phyloP scores from a whole-genome alignment of 2,797 vertebrate species.

The Channa striata region DNA sequence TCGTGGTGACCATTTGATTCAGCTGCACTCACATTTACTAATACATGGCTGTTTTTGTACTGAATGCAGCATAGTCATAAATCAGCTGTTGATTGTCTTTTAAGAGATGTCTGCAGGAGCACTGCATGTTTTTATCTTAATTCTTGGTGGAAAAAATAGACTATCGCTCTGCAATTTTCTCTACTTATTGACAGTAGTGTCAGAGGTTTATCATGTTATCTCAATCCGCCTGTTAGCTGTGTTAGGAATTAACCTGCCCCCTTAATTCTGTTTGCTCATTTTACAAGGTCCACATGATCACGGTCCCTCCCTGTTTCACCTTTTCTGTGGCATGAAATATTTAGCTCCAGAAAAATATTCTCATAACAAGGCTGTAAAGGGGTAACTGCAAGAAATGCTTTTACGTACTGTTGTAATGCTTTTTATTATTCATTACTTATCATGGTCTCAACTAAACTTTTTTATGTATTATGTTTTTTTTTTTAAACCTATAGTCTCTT shows the following conservation, averaged over 20 bases:
- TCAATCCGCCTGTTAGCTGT: constrained; percentile 6
- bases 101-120: neutral
- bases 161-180: neutral
- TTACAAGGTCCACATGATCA: neutral
- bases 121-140: constrained; percentile 10
- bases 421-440: constrained; percentile 1
- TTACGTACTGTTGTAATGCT: constrained; percentile 1
- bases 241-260: neutral
- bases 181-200: neutral
- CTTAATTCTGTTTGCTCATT: neutral
- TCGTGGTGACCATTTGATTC: constrained; percentile 22
- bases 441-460: neutral
- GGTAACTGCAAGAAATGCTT: neutral
- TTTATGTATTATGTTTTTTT: too few species aligned
- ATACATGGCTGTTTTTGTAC: constrained; percentile 6
- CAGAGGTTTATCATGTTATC: constrained; percentile 10
- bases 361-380: constrained; percentile 4
- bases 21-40: neutral
- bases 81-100: constrained; percentile 7
- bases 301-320: neutral
- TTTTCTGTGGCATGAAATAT: neutral
- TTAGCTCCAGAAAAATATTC: neutral
- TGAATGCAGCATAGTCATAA: neutral
- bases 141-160: constrained; percentile 2
- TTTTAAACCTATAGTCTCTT: neutral